Evolutionary conservation across 1,140 invertebrate genomes (phyloP).

Genomic region (Capitella teleta): DNA sequence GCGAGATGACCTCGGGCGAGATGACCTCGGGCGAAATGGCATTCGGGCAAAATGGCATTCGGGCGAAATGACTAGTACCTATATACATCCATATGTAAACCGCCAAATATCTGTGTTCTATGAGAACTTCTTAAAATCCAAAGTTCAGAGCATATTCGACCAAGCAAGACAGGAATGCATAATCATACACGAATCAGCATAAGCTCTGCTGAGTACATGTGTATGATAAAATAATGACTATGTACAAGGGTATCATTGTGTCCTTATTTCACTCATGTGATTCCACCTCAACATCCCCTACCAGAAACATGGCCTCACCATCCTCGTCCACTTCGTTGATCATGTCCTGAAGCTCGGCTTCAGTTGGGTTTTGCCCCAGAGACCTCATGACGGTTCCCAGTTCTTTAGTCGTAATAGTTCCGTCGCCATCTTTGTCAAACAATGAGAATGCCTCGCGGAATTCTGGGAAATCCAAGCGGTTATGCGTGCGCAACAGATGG

Average conservation of each 20-base stretch:
- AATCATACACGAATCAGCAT: no score
- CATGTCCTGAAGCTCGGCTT: slow-evolving; percentile 99
- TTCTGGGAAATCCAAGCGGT: no score
- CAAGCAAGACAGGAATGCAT: no score
- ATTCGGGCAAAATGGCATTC: no score
- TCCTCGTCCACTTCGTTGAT: slow-evolving; percentile 99
- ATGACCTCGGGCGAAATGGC: no score
- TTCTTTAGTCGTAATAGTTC: slow-evolving; percentile 99
- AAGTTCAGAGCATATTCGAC: no score
- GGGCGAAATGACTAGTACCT: no score
- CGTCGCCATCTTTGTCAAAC: slow-evolving; percentile 99
- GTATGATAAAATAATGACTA: not conserved
- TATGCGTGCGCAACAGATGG: no score
- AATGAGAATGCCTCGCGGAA: slow-evolving; percentile 52
- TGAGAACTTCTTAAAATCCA: no score
- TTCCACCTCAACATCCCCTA: not conserved
- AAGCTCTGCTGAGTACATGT: not conserved
- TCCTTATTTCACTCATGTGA: not conserved
- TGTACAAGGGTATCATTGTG: not conserved
- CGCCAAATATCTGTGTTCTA: no score
- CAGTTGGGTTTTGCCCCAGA: slow-evolving; percentile 97
- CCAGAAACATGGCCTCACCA: slow-evolving; percentile 62
- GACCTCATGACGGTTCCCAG: slow-evolving; percentile 98
- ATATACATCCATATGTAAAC: no score
- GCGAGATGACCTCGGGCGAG: no score